Evolutionary conservation across 1,140 invertebrate genomes (phyloP).

Genomic region (Heliconius hermathena): DNA sequence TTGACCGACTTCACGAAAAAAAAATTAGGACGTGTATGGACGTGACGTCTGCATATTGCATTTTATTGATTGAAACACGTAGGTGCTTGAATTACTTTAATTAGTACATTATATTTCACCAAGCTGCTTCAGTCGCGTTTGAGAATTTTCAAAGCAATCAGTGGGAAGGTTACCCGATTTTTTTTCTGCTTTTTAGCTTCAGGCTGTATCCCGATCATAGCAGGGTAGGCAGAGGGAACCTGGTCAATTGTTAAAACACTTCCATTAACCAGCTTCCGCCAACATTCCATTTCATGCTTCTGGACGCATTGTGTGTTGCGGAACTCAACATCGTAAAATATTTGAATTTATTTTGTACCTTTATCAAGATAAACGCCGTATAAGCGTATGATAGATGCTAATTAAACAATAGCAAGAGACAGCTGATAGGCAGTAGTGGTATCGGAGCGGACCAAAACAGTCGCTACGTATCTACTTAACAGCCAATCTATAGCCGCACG

Average conservation of each 20-base stretch:
- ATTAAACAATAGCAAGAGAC: constrained; percentile 68
- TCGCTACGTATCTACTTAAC: constrained; percentile 47
- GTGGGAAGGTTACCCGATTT: constrained; percentile 34
- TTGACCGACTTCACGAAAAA: constrained; percentile 71
- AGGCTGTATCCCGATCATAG: too few species aligned
- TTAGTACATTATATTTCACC: constrained; percentile 30
- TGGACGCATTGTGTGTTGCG: too few species aligned
- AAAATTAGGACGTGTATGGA: constrained; percentile 65
- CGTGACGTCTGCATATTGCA: constrained; percentile 46
- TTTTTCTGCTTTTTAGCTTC: too few species aligned
- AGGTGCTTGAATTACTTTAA: constrained; percentile 29
- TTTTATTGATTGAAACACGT: constrained; percentile 43
- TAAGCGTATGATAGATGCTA: constrained; percentile 74
- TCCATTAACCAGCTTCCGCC: too few species aligned
- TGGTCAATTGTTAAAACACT: too few species aligned
- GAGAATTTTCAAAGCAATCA: constrained; percentile 37
- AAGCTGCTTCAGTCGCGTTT: constrained; percentile 16
- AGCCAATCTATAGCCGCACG: constrained; percentile 56
- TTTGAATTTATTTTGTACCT: neutral
- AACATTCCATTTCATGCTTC: too few species aligned
- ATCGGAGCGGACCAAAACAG: constrained; percentile 51
- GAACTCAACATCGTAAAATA: neutral
- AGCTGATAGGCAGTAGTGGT: constrained; percentile 72
- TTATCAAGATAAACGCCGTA: constrained; percentile 44
- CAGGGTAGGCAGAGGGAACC: too few species aligned